A percentile compares a stretch with the other conserved stretches of the same genome.
Conservation (phyloP, 2,888 invertebrate species). For the Microdon myrmicae region DNA sequence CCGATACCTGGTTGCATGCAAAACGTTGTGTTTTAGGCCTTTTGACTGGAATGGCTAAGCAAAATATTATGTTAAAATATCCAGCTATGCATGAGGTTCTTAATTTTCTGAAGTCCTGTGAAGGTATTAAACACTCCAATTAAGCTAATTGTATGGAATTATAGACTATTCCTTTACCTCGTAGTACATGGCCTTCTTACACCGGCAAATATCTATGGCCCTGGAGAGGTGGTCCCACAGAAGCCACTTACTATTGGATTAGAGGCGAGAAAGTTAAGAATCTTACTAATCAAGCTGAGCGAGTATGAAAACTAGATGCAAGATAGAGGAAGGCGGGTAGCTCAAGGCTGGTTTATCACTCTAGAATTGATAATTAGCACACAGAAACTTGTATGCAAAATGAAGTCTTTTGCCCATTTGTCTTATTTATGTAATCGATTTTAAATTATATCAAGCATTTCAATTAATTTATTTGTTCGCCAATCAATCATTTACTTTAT, state of each 20-base stretch:
- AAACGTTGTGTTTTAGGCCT: constrained; percentile 93
- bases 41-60: constrained; percentile 85
- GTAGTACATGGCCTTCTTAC: constrained; percentile 63
- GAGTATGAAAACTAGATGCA: constrained; percentile 61
- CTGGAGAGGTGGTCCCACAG: constrained; percentile 60
- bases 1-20: constrained; percentile 98
- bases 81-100: constrained; percentile 84
- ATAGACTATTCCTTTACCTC: neutral
- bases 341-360: no score
- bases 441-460: no score
- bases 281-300: constrained; percentile 62
- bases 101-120: constrained; percentile 86
- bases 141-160: neutral
- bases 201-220: constrained; percentile 62
- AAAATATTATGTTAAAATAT: constrained; percentile 84
- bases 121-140: constrained; percentile 68
- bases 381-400: no score
- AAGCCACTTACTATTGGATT: constrained; percentile 65
- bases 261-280: constrained; percentile 64
- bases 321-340: no score
- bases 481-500: no score
- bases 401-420: no score
- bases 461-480: no score
- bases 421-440: no score
- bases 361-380: no score